These are phyloP conservation scores for Prietella phreatophila DNA, from an alignment of 2,113 vertebrate species.

Conservation along the genomic window DNA sequence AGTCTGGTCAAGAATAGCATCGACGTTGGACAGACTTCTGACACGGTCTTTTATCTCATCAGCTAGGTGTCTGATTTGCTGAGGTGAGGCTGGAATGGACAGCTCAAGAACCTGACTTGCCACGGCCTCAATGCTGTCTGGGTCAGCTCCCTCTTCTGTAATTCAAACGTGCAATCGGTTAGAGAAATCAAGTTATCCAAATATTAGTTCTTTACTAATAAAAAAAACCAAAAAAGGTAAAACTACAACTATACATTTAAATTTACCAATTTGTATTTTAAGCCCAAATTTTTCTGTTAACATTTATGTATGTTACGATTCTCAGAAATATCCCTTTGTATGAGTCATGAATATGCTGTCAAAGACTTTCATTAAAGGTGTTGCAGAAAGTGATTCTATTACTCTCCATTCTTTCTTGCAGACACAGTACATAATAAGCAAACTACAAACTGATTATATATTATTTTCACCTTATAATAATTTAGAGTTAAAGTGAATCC, in stretches of 20 bases:
- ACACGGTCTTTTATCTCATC: constrained; percentile 89
- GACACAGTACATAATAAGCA: neutral
- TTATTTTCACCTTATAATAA: neutral
- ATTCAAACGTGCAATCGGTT: constrained; percentile 26
- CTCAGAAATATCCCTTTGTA: neutral
- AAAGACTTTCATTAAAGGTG: neutral
- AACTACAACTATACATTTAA: neutral
- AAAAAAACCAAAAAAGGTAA: neutral
- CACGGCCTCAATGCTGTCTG: constrained; percentile 90
- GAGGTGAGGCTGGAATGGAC: constrained; percentile 87
- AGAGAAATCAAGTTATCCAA: neutral
- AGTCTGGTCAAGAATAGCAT: constrained; percentile 86
- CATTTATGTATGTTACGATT: neutral
- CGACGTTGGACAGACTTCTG: constrained; percentile 87
- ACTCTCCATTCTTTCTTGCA: neutral
- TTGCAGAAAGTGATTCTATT: neutral
- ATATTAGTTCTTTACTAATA: neutral
- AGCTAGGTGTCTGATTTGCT: constrained; percentile 85
- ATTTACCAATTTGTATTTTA: neutral
- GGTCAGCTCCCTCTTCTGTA: constrained; percentile 93
- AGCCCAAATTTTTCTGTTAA: neutral
- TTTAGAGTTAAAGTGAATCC: neutral
- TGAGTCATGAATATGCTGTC: neutral
- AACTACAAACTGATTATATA: neutral
- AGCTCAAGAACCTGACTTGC: constrained; percentile 88